Evolutionary conservation across 1,140 invertebrate genomes (phyloP), one percentile per base, ranked within the genome.

Genomic region (Drosophila baimaii): DNA sequence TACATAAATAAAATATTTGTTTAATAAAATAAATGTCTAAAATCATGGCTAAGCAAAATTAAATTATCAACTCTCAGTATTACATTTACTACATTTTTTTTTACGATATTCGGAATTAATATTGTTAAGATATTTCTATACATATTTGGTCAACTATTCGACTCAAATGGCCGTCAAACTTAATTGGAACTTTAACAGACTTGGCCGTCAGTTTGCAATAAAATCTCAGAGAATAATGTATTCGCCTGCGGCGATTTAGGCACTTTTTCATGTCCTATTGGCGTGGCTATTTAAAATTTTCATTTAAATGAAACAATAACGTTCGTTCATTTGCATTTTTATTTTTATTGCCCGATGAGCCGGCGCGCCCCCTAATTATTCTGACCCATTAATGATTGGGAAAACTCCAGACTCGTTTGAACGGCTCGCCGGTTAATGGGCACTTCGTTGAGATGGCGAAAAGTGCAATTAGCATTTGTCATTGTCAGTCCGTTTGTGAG

Each of bases 391-490:
- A 52, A 51, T 49, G 55, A 76, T 47, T 80, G 71, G 54, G 65
- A 70, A 69, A 71, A 58, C 21, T 63, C 55, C 25, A 31, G 31
- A 44, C 39, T 10, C n/a, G 8, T 39, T 55, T 47, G 41, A 49
- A 33, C 19, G 9, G 51, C 13, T 25, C 35, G 39, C 33, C 35
- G 41, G 46, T 78, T 73, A 27, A 77, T 63, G 44, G 29, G 13
- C 63, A 17, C 19, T 71, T 71, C 21, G 63, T 44, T 43, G 62
- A 52, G 65, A 49, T 58, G 69, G 43, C 43, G 33, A 33, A 69
- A 63, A 37, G 19, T 49, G 52, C 43, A 86, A 78, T 81, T 81
- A 81, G 52, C 62, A 81, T 81, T 81, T 47, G 63, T 86, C 63
- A 72, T 61, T 47, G 44, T 59, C 63, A 75, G 56, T 49, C 52